phyloP scores from a whole-genome alignment of 2,113 vertebrate genomes.

The Lontra canadensis region DNA sequence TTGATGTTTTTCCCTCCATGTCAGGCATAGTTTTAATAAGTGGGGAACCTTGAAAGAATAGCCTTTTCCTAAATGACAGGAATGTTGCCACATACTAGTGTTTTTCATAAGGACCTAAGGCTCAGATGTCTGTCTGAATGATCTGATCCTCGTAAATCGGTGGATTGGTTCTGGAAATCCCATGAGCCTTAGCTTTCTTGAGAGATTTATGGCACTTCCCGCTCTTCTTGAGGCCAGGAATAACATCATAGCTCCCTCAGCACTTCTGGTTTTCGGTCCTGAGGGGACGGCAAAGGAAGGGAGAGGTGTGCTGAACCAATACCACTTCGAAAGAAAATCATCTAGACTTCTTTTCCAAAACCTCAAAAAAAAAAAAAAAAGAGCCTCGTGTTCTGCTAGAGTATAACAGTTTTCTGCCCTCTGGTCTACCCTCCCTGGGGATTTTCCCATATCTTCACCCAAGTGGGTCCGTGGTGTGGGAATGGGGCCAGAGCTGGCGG shows the following conservation, averaged over 20 bases:
- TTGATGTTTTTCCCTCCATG: not conserved
- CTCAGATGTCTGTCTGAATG: conserved; percentile 52
- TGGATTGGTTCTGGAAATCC: conserved; percentile 51
- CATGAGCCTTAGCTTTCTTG: conserved; percentile 3
- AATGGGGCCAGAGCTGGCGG: not conserved
- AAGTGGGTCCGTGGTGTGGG: not conserved
- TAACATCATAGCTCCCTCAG: conserved; percentile 51
- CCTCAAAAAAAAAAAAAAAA: not conserved
- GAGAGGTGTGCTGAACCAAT: conserved; percentile 34
- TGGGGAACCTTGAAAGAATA: not conserved
- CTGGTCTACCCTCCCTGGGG: not conserved
- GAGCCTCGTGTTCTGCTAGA: not conserved
- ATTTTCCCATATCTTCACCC: not conserved
- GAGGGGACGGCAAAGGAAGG: conserved; percentile 4
- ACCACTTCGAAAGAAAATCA: conserved; percentile 29
- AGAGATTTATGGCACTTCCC: conserved; percentile 69
- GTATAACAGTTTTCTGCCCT: not conserved
- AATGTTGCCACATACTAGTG: not conserved
- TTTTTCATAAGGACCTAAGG: conserved; percentile 9
- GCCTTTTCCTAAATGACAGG: not conserved
- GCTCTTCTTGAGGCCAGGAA: conserved; percentile 24
- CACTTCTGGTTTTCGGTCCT: conserved; percentile 62
- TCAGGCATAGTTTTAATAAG: not conserved
- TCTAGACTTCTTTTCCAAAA: conserved; percentile 41
- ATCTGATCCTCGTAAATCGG: conserved; percentile 43